A percentile compares a stretch with the other conserved stretches of the same genome.
Conservation (phyloP, 2,888 invertebrate species). For the Candidula unifasciata region DNA sequence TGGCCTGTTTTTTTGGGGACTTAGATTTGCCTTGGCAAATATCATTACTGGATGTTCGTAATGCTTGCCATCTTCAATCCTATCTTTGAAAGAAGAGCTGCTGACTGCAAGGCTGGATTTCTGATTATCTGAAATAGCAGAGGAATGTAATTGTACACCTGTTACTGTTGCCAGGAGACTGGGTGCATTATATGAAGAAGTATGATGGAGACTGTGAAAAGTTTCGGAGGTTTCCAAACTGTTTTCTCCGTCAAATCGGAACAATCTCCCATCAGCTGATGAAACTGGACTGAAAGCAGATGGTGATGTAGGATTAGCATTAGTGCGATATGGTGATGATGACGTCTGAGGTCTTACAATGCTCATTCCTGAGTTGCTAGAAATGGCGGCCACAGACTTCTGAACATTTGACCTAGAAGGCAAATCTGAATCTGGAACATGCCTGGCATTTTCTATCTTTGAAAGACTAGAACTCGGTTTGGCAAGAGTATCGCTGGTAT, state of each 20-base stretch:
- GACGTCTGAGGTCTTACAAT: conserved; percentile 17
- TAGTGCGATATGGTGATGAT: conserved; percentile 10
- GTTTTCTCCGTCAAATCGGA: neutral
- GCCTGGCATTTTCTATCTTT: neutral
- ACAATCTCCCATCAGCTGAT: neutral
- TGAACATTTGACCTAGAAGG: conserved; percentile 17
- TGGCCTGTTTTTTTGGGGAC: conserved; percentile 22
- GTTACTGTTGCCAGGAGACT: neutral
- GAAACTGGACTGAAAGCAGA: neutral
- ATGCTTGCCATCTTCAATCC: neutral
- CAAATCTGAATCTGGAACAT: neutral
- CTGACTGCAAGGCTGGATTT: neutral
- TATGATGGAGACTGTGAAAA: neutral
- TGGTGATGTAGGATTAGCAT: neutral
- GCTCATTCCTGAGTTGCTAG: neutral
- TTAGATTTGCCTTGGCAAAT: conserved; percentile 42
- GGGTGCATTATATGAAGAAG: neutral
- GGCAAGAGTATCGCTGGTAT: conserved; percentile 22
- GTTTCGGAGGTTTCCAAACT: neutral
- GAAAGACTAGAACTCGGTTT: conserved; percentile 7
- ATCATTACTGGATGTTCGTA: conserved; percentile 45
- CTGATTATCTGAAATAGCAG: neutral
- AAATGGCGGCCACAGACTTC: neutral
- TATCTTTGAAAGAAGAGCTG: neutral
- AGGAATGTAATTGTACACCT: neutral